phyloP scores from a whole-genome alignment of 1,140 invertebrate species.

The Nephotettix cincticeps region DNA sequence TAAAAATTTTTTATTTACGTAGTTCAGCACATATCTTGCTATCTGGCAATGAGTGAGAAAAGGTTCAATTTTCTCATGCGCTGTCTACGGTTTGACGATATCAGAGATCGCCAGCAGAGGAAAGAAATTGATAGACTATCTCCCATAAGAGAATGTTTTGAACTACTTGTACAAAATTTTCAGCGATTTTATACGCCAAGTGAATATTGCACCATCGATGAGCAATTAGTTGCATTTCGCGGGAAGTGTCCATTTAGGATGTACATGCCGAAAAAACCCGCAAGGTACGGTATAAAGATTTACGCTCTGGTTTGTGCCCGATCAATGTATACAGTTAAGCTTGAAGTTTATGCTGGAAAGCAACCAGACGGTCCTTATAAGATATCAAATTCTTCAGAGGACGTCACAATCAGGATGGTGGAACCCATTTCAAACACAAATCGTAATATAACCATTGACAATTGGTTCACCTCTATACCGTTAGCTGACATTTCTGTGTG shows the following conservation, averaged over 20 bases:
- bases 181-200: slow-evolving; percentile 37
- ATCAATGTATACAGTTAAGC: slow-evolving; percentile 22
- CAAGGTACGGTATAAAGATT: slow-evolving; percentile 14
- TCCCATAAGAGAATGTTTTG: slow-evolving; percentile 43
- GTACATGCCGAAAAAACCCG: slow-evolving; percentile 40
- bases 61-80: slow-evolving; percentile 44
- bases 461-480: slow-evolving; percentile 42
- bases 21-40: slow-evolving; percentile 42
- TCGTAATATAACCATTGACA: slow-evolving; percentile 44
- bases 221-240: slow-evolving; percentile 46
- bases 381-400: slow-evolving; percentile 38
- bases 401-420: slow-evolving; percentile 44
- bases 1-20: no score
- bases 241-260: slow-evolving; percentile 43
- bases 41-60: slow-evolving; percentile 41
- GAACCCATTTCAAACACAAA: slow-evolving; percentile 42
- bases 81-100: no score
- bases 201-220: slow-evolving; percentile 46
- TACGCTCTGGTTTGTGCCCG: slow-evolving; percentile 19
- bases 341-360: slow-evolving; percentile 29
- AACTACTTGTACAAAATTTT: slow-evolving; percentile 35
- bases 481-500: slow-evolving; percentile 47
- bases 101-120: slow-evolving; percentile 39
- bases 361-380: slow-evolving; percentile 45
- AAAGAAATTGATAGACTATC: slow-evolving; percentile 44